These are phyloP conservation scores for Ochotona princeps DNA, from an alignment of 2,113 vertebrate genomes.

Conservation along the genomic window DNA sequence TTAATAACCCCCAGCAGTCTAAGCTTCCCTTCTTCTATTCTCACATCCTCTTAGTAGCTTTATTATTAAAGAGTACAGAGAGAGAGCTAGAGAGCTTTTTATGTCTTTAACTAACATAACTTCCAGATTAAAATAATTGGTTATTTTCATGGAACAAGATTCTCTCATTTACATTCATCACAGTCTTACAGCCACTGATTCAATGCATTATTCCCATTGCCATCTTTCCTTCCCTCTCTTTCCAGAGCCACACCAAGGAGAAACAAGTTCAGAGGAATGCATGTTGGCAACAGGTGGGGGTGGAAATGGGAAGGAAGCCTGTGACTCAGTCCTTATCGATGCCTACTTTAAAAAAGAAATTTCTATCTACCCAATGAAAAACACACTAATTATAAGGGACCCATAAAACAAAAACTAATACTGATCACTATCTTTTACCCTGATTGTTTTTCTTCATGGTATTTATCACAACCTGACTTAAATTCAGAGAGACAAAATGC, in stretches of 20 bases:
- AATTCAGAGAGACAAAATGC: background rate
- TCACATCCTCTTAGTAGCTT: background rate
- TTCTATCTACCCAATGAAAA: conserved; percentile 29
- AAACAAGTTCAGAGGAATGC: background rate
- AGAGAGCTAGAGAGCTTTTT: background rate
- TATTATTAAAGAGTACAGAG: too few relatives aligned
- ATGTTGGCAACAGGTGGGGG: too few relatives aligned
- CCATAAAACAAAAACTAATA: background rate
- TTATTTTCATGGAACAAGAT: conserved; percentile 23
- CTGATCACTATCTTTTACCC: background rate
- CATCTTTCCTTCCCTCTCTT: background rate
- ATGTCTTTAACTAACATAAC: conserved; percentile 30
- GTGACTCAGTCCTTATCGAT: background rate
- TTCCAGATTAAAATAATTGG: conserved; percentile 24
- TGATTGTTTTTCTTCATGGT: background rate
- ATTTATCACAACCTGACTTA: background rate
- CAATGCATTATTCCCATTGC: background rate
- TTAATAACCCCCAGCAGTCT: background rate
- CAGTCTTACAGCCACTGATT: background rate
- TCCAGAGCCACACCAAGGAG: too few relatives aligned
- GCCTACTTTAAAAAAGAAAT: background rate
- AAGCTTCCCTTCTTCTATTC: conserved; percentile 7
- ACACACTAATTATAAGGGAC: background rate
- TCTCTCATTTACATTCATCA: background rate
- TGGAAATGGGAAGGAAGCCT: background rate